A percentile compares a stretch with the other conserved stretches of the same genome.
These are phyloP conservation scores for Poecile montanus DNA, from an alignment of 2,797 vertebrate genomes.

Conservation along the genomic window DNA sequence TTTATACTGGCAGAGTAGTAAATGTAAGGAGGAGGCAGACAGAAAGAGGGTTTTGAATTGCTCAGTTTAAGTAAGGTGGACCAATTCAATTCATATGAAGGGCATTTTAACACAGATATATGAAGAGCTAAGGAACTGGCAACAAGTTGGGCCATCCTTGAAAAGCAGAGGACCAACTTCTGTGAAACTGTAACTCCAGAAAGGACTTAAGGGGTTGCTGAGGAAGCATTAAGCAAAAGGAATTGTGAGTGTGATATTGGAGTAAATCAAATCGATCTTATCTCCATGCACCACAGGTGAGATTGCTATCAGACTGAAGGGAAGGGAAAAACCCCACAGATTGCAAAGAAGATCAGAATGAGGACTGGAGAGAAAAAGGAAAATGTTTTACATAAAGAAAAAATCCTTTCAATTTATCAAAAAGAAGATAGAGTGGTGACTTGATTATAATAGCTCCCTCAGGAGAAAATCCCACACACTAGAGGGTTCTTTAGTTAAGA, in stretches of 20 bases:
- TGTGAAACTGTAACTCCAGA: background rate
- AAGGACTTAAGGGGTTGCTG: background rate
- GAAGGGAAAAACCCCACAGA: background rate
- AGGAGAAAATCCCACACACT: slow-evolving; percentile 53
- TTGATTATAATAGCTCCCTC: slow-evolving; percentile 38
- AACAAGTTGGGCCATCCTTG: background rate
- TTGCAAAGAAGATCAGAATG: background rate
- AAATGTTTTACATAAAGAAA: slow-evolving; percentile 11
- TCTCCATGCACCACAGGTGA: background rate
- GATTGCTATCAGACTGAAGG: background rate
- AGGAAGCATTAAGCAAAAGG: background rate
- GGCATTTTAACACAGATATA: background rate
- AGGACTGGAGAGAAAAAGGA: background rate
- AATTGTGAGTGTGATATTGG: background rate
- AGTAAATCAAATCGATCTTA: background rate
- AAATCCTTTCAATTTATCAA: slow-evolving; percentile 30
- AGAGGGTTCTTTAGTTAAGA: slow-evolving; percentile 33
- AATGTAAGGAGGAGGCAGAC: background rate
- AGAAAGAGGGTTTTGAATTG: background rate
- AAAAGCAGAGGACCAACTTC: background rate
- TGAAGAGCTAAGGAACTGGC: background rate
- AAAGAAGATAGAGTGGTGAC: slow-evolving; percentile 11
- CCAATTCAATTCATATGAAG: background rate
- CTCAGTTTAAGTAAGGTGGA: background rate
- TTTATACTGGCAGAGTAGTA: background rate